A percentile compares a stretch with the other conserved stretches of the same genome.
Evolutionary conservation across 2,797 vertebrate species (phyloP).

Genomic region (Danio aesculapii): DNA sequence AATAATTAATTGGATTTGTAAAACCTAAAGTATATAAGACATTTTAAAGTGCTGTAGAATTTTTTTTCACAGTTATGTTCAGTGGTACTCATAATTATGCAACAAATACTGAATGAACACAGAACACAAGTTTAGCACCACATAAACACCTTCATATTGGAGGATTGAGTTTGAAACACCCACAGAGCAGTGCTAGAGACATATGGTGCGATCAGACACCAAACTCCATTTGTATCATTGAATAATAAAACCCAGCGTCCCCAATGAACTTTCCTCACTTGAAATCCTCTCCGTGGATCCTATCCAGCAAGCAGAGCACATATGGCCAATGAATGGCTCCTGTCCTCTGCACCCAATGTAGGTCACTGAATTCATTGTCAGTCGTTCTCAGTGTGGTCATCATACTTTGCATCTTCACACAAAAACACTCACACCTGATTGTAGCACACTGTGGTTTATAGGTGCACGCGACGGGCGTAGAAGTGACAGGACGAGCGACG

Average conservation of each 20-base stretch:
- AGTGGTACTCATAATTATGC: neutral
- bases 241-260: conserved; percentile 39
- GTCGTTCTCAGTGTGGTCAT: conserved; percentile 53
- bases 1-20: too few relatives aligned
- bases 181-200: conserved; percentile 8
- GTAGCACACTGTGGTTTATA: conserved; percentile 46
- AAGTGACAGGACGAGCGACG: conserved; percentile 39
- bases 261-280: conserved; percentile 53
- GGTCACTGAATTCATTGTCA: conserved; percentile 81
- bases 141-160: neutral
- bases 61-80: neutral
- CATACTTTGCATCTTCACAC: conserved; percentile 55
- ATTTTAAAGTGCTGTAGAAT: neutral
- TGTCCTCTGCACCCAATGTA: conserved; percentile 79
- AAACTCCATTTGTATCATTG: conserved; percentile 18
- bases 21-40: too few relatives aligned
- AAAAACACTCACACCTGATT: conserved; percentile 72
- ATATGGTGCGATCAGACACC: conserved; percentile 35
- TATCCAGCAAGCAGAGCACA: conserved; percentile 76
- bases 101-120: conserved; percentile 1
- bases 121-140: neutral
- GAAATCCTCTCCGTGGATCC: conserved; percentile 74
- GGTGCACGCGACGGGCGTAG: conserved; percentile 44
- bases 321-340: conserved; percentile 70
- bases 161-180: conserved; percentile 19